Conservation (phyloP, 2,888 invertebrate genomes). For the Rotaria socialis region DNA sequence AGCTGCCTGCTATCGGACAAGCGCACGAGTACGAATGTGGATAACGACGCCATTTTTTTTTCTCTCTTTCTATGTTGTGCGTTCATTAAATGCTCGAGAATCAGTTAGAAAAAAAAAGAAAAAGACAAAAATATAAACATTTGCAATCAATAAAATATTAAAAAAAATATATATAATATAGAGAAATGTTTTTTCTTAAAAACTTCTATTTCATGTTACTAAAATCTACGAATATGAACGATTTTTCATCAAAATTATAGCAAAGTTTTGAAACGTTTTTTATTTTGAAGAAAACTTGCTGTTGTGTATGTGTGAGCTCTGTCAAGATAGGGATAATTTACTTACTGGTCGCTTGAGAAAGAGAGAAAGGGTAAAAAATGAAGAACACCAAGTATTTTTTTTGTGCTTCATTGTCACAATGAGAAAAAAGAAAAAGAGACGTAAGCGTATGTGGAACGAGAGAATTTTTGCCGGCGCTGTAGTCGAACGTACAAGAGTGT, state of each 20-base stretch:
- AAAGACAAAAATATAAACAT: neutral
- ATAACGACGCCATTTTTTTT: constrained; percentile 3
- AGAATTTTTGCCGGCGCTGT: neutral
- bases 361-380: neutral
- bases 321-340: neutral
- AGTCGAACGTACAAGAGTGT: neutral
- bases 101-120: neutral
- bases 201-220: no score
- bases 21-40: neutral
- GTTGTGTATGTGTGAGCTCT: neutral
- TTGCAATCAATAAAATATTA: neutral
- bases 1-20: neutral
- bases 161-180: neutral
- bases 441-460: neutral
- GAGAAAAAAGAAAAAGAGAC: neutral
- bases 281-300: no score
- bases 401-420: neutral
- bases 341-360: neutral
- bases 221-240: no score
- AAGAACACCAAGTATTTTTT: neutral
- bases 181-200: no score
- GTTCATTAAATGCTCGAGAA: neutral
- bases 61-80: neutral
- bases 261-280: neutral
- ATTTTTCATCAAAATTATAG: neutral